Evolutionary conservation across 2,888 invertebrate genomes (phyloP), one percentile per base, ranked within the genome.

Genomic region (Hofmannophila pseudospretella): DNA sequence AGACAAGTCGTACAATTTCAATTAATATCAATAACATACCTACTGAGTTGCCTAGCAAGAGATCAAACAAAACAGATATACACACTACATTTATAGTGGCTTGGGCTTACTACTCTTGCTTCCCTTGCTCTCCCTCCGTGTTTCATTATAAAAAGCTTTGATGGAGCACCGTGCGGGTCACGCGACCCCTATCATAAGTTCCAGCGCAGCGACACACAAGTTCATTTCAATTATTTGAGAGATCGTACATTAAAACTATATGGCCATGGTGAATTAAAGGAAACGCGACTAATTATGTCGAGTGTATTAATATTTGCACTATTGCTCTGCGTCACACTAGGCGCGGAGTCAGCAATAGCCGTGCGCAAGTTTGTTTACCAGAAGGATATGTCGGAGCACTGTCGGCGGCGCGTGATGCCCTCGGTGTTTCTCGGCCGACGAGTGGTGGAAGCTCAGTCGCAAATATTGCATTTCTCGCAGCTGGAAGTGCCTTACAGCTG

Each of bases 341-440:
- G 5, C 27, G 27, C 23, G 5, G 29, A 13, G 13, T 7, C n/a
- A 2, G 13, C 10, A 3, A 8, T 35, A 8, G 12, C 20, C 2
- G 14, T 13, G 9, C 29, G 22, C 1, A 69, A 67, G 41, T 62
- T 70, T 12, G 59, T 67, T 1, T 65, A 75, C 33, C 70, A 74
- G 45, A 75, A 65, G 36, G 82, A 85, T 33, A 47, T 81, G 39
- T 84, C 85, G 0, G 85, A 84, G 49, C 57, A 73, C 36, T 86
- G 85, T 45, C 62, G 68, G 1, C 66, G 82, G 4, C 66, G 71
- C 1, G 80, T 71, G 16, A 48, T 76, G 14, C 79, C 84, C 0
- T 84, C 85, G 0, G 67, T 85, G 34, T 82, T 85, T 44, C 58
- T 85, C 1, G 79, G 81, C 1, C 54, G 66, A 23, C 63, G 70